Evolutionary conservation across 2,888 invertebrate genomes (phyloP).

Genomic region (Epinotia bilunana): DNA sequence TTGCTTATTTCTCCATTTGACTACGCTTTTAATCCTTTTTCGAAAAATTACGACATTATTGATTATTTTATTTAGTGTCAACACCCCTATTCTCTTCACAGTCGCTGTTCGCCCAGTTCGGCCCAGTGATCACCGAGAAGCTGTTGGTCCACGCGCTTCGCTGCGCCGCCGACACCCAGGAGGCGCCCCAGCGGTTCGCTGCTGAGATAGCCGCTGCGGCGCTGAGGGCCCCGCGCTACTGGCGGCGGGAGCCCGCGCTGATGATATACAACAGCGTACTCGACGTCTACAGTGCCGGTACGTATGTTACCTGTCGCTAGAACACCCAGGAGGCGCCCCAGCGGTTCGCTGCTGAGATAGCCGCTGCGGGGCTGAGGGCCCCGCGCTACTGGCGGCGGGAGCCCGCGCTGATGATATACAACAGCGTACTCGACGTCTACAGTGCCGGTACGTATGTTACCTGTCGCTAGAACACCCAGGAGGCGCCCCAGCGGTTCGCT

Average conservation of each 20-base stretch:
- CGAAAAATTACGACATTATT: too few species aligned
- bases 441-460: slow-evolving; percentile 66
- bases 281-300: slow-evolving; percentile 86
- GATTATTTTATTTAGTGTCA: too few species aligned
- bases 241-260: slow-evolving; percentile 87
- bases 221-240: slow-evolving; percentile 92
- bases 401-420: slow-evolving; percentile 86
- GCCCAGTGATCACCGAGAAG: slow-evolving; percentile 85
- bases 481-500: slow-evolving; percentile 92
- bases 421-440: slow-evolving; percentile 86
- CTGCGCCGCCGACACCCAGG: slow-evolving; percentile 87
- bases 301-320: not conserved
- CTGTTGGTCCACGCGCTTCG: slow-evolving; percentile 87
- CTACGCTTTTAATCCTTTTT: too few species aligned
- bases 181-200: slow-evolving; percentile 92
- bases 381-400: slow-evolving; percentile 91
- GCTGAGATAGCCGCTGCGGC: slow-evolving; percentile 91
- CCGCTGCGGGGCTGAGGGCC: slow-evolving; percentile 91
- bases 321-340: slow-evolving; percentile 89
- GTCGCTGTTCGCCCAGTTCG: slow-evolving; percentile 91
- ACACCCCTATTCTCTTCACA: slow-evolving; percentile 57
- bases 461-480: slow-evolving; percentile 73
- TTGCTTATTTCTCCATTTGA: too few species aligned
- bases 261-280: slow-evolving; percentile 85
- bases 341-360: slow-evolving; percentile 91